phyloP scores from a whole-genome alignment of 2,113 vertebrate genomes.

The Penelope pileata region DNA sequence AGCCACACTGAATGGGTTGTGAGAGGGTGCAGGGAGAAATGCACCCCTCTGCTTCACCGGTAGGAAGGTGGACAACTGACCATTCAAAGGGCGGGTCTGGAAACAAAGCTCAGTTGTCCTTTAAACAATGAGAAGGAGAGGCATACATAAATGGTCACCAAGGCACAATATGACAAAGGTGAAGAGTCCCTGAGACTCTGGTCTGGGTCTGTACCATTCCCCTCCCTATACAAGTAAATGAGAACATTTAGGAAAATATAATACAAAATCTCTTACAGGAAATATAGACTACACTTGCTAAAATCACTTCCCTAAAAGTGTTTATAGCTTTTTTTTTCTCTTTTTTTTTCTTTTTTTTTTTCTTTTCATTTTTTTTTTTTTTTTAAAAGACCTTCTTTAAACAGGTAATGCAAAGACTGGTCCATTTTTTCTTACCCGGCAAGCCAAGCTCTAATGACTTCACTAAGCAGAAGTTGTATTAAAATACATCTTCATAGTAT shows the following conservation, averaged over 20 bases:
- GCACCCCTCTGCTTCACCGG: constrained; percentile 49
- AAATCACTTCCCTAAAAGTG: constrained; percentile 79
- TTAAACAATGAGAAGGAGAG: constrained; percentile 56
- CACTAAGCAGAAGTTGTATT: constrained; percentile 77
- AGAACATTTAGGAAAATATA: constrained; percentile 98
- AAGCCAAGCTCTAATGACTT: constrained; percentile 83
- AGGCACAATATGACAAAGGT: constrained; percentile 92
- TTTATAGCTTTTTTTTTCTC: constrained; percentile 69
- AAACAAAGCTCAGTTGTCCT: constrained; percentile 62
- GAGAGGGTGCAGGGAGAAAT: constrained; percentile 48
- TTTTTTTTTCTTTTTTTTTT: background rate
- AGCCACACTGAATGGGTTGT: constrained; percentile 49
- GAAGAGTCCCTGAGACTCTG: constrained; percentile 85
- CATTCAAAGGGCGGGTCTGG: background rate
- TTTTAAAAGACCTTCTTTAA: constrained; percentile 78
- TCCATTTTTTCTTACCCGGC: constrained; percentile 75
- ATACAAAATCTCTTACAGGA: constrained; percentile 96
- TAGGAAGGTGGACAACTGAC: constrained; percentile 53
- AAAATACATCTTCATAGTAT: constrained; percentile 76
- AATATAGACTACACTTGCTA: constrained; percentile 88
- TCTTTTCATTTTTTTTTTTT: constrained; percentile 27
- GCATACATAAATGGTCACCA: constrained; percentile 78
- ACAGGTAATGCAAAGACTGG: constrained; percentile 74
- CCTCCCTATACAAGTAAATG: constrained; percentile 83
- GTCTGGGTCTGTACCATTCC: constrained; percentile 79